phyloP scores from a whole-genome alignment of 2,797 vertebrate species.

The Phalloptychus januarius region DNA sequence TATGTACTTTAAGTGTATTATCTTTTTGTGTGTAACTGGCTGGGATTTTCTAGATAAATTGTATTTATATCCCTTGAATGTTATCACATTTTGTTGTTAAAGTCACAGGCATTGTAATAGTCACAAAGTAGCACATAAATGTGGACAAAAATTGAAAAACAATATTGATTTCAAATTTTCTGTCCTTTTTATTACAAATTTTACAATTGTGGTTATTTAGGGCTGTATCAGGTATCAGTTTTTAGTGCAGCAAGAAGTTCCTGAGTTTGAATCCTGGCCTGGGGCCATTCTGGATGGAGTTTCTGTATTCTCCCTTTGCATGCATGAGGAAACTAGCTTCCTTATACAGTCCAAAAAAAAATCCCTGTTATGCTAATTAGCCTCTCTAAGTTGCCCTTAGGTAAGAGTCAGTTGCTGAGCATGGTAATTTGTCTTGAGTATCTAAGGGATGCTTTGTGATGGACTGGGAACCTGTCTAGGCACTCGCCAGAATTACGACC shows the following conservation, averaged over 20 bases:
- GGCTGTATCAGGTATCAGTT: no score
- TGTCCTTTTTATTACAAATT: not conserved
- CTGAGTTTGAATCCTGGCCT: not conserved
- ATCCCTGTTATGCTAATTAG: not conserved
- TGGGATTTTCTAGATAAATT: not conserved
- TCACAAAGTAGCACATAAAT: not conserved
- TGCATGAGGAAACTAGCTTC: not conserved
- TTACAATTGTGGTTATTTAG: not conserved
- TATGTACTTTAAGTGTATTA: not conserved
- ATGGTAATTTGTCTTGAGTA: not conserved
- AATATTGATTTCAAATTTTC: not conserved
- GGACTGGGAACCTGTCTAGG: not conserved
- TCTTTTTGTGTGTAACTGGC: not conserved
- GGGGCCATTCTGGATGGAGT: not conserved
- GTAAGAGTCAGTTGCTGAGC: not conserved
- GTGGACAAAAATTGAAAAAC: not conserved
- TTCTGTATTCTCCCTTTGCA: not conserved
- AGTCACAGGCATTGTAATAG: not conserved
- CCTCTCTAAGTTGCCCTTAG: not conserved
- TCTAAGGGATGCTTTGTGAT: not conserved
- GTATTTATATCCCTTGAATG: not conserved
- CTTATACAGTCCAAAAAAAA: not conserved
- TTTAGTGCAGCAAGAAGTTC: not conserved
- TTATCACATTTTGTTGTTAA: not conserved
- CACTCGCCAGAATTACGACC: not conserved